A percentile compares a stretch with the other conserved stretches of the same genome.
These are phyloP conservation scores for Podarcis muralis DNA, from an alignment of 2,113 vertebrate species.

Conservation along the genomic window DNA sequence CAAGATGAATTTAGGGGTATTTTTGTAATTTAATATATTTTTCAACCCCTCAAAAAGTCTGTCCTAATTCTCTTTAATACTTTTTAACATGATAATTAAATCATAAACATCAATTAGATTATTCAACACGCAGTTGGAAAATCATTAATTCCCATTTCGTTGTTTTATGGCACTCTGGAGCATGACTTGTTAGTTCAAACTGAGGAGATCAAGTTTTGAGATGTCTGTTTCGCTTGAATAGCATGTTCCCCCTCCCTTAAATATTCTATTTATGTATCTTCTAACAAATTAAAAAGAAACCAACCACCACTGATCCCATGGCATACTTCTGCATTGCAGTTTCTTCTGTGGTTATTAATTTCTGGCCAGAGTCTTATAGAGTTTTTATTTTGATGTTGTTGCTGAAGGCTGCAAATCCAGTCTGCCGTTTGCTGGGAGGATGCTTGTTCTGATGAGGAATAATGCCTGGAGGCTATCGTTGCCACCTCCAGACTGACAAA, in stretches of 20 bases:
- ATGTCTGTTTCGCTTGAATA: constrained; percentile 53
- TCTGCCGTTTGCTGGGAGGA: constrained; percentile 57
- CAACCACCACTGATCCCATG: constrained; percentile 48
- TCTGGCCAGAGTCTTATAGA: constrained; percentile 49
- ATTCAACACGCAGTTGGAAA: constrained; percentile 69
- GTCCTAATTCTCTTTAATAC: constrained; percentile 47
- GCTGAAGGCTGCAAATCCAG: constrained; percentile 60
- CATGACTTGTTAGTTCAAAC: constrained; percentile 56
- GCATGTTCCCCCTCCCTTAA: constrained; percentile 44
- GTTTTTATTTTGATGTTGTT: constrained; percentile 25
- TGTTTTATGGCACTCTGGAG: constrained; percentile 69
- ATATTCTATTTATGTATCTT: constrained; percentile 52
- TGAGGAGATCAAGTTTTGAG: constrained; percentile 57
- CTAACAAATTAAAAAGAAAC: constrained; percentile 66
- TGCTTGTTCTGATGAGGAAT: constrained; percentile 46
- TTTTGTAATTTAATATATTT: constrained; percentile 58
- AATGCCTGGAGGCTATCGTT: constrained; percentile 41
- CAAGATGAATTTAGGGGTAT: constrained; percentile 54
- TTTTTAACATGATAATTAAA: constrained; percentile 66
- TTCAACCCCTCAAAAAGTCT: constrained; percentile 57
- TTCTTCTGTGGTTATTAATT: constrained; percentile 60
- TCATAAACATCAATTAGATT: constrained; percentile 77
- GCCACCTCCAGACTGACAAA: constrained; percentile 53
- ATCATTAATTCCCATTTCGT: constrained; percentile 73
- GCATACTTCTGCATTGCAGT: constrained; percentile 55